Conservation (phyloP, 2,797 vertebrate species). For the Hydrophis major region DNA sequence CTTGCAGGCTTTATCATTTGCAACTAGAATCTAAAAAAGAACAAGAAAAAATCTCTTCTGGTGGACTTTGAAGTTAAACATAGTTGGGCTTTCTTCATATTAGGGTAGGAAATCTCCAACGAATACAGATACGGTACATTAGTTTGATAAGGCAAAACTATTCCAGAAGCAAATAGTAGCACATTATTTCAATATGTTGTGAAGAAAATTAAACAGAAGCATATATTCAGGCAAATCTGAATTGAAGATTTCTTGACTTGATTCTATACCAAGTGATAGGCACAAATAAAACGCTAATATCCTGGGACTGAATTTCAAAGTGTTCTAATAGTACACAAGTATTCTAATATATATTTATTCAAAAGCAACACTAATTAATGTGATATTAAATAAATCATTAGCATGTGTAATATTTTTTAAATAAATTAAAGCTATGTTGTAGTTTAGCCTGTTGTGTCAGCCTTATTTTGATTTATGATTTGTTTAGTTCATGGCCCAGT, state of each 20-base stretch:
- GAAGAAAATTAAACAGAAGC: not conserved
- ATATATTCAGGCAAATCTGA: not conserved
- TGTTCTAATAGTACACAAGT: not conserved
- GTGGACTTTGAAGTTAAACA: not conserved
- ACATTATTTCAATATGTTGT: not conserved
- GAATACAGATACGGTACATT: not conserved
- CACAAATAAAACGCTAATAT: not conserved
- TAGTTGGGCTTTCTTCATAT: not conserved
- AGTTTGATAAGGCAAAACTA: not conserved
- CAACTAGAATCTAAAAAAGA: slow-evolving; percentile 80
- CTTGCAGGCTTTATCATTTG: slow-evolving; percentile 83
- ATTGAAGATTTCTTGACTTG: not conserved
- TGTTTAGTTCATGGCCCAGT: not conserved
- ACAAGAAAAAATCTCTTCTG: not conserved
- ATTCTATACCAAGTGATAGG: not conserved
- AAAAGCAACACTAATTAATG: not conserved
- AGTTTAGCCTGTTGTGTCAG: not conserved
- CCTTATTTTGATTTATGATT: not conserved
- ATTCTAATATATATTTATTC: not conserved
- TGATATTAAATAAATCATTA: not conserved
- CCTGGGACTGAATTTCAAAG: not conserved
- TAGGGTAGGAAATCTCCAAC: not conserved
- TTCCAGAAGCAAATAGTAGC: not conserved
- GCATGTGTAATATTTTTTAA: not conserved
- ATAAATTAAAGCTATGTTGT: not conserved